Conservation (phyloP, 2,888 invertebrate genomes). For the Trisateles emortualis region DNA sequence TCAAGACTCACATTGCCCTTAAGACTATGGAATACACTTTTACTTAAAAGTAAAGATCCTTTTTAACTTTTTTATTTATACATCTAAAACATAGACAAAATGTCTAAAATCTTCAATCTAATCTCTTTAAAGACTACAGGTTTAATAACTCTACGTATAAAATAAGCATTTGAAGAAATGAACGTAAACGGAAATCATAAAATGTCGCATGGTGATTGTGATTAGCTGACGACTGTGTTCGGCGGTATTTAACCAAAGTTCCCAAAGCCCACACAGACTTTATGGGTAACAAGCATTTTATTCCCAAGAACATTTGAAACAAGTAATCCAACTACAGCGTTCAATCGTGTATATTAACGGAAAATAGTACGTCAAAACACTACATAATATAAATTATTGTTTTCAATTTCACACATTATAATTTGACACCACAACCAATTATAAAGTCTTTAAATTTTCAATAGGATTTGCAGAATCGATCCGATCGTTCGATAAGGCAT, state of each 20-base stretch:
- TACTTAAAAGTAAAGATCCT: too few relatives aligned
- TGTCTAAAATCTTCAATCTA: too few relatives aligned
- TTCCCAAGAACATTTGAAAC: neutral
- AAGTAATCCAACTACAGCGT: constrained; percentile 20
- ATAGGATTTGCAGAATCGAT: constrained; percentile 42
- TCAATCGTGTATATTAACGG: constrained; percentile 31
- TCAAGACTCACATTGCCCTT: too few relatives aligned
- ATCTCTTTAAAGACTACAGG: neutral
- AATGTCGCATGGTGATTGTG: neutral
- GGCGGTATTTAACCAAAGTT: neutral
- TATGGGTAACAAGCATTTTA: constrained; percentile 1
- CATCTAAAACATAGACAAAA: too few relatives aligned
- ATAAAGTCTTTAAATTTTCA: constrained; percentile 40
- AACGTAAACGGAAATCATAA: neutral
- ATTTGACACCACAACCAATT: constrained; percentile 45
- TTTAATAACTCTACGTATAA: neutral
- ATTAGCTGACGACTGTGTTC: neutral
- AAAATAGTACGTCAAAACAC: constrained; percentile 14
- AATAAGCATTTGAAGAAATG: neutral
- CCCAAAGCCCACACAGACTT: neutral
- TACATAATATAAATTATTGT: constrained; percentile 44
- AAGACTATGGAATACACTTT: too few relatives aligned
- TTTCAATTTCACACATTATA: constrained; percentile 46
- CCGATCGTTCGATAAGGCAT: constrained; percentile 39
- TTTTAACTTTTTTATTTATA: too few relatives aligned